Percentiles rank a stretch among this genome's conserved stretches.
phyloP scores from a whole-genome alignment of 2,113 vertebrate species.

The Ranitomeya variabilis region DNA sequence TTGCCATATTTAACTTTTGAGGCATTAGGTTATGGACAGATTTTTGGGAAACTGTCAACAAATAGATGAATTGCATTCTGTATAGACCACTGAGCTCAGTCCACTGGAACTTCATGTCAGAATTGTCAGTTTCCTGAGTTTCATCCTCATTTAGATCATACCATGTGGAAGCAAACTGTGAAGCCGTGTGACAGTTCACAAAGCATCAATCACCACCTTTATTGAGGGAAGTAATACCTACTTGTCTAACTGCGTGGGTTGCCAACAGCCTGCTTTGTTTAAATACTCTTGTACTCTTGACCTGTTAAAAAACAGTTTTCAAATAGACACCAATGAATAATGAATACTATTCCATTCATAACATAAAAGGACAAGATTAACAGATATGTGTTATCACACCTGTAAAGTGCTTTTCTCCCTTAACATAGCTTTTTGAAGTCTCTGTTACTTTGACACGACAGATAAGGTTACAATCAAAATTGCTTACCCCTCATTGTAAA shows the following conservation, averaged over 20 bases:
- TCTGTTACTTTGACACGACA: too few relatives aligned
- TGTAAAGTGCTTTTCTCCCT: too few relatives aligned
- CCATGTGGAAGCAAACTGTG: slow-evolving; percentile 40
- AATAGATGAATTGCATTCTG: slow-evolving; percentile 56
- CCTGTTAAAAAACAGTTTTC: neutral
- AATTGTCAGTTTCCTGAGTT: slow-evolving; percentile 55
- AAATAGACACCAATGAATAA: neutral
- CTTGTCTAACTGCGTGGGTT: neutral
- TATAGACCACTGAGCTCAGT: slow-evolving; percentile 43
- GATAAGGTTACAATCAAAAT: too few relatives aligned
- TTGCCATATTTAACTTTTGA: slow-evolving; percentile 63
- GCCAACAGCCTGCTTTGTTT: neutral
- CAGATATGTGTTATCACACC: too few relatives aligned
- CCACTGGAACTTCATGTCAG: slow-evolving; percentile 54
- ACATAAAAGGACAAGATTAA: too few relatives aligned
- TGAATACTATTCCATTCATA: neutral
- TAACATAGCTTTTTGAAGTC: too few relatives aligned
- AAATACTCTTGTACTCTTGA: neutral
- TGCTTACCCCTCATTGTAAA: too few relatives aligned
- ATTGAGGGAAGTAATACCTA: neutral
- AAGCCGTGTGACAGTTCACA: slow-evolving; percentile 28
- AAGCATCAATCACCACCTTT: neutral
- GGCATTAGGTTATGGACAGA: slow-evolving; percentile 64
- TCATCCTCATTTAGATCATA: slow-evolving; percentile 51
- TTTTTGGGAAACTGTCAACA: slow-evolving; percentile 64